These are phyloP conservation scores for Adrianichthys oophorus DNA, from an alignment of 2,797 vertebrate species.

Conservation along the genomic window DNA sequence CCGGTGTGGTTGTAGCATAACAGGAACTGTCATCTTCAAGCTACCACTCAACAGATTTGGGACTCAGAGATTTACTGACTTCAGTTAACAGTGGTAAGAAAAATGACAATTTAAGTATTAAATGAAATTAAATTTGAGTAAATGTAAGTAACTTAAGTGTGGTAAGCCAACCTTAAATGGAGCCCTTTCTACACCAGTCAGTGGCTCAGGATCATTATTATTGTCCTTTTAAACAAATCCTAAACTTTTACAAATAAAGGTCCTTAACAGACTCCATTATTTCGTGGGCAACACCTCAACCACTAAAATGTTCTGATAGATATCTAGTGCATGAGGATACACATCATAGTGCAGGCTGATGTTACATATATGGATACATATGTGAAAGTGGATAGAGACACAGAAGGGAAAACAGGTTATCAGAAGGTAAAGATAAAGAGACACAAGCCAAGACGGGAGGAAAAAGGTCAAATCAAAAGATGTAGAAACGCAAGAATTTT, in stretches of 20 bases:
- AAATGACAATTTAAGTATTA: too few relatives aligned
- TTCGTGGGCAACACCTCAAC: constrained; percentile 45
- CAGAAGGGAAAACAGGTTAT: constrained; percentile 23
- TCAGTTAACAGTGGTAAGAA: too few relatives aligned
- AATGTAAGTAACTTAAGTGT: too few relatives aligned
- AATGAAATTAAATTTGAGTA: too few relatives aligned
- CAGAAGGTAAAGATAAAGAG: constrained; percentile 24
- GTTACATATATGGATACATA: constrained; percentile 24
- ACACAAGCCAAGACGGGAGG: constrained; percentile 8
- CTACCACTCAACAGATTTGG: too few relatives aligned
- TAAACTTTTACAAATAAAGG: not conserved
- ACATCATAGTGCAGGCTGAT: constrained; percentile 14
- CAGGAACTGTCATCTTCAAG: too few relatives aligned
- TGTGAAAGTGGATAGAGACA: constrained; percentile 5
- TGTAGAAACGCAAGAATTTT: not conserved
- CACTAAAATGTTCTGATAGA: constrained; percentile 30
- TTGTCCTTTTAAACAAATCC: too few relatives aligned
- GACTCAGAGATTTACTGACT: too few relatives aligned
- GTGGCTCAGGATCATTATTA: constrained; percentile 31
- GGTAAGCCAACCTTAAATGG: constrained; percentile 31
- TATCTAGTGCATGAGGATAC: constrained; percentile 32
- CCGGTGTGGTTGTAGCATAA: too few relatives aligned
- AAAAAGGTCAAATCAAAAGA: constrained; percentile 12
- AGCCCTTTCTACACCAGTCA: constrained; percentile 51
- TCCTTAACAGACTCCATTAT: constrained; percentile 26